A percentile compares a stretch with the other conserved stretches of the same genome.
Conservation (phyloP, 2,113 vertebrate genomes). For the Oncorhynchus keta region DNA sequence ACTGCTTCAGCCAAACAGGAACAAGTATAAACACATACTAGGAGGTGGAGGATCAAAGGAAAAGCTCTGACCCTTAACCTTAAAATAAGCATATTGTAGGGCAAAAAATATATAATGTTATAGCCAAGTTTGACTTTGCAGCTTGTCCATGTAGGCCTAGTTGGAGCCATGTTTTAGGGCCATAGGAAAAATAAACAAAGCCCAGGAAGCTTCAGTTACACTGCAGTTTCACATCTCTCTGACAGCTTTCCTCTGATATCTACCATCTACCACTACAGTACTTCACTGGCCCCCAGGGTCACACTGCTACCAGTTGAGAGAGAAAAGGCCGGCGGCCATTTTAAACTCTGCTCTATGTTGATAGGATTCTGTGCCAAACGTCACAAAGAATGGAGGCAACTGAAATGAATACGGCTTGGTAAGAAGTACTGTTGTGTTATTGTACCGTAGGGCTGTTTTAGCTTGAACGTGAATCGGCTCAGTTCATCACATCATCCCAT, state of each 20-base stretch:
- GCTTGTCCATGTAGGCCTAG: background rate
- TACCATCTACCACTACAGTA: background rate
- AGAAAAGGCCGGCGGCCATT: background rate
- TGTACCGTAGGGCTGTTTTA: too few species aligned
- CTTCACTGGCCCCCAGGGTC: background rate
- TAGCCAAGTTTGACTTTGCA: background rate
- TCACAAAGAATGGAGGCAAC: background rate
- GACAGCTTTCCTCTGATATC: background rate
- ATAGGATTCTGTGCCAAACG: constrained; percentile 2
- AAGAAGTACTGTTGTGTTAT: too few species aligned
- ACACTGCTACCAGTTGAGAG: background rate
- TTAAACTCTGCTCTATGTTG: constrained; percentile 1
- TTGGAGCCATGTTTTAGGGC: too few species aligned
- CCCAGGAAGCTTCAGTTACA: background rate
- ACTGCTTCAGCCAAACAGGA: background rate
- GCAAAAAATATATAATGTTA: too few species aligned
- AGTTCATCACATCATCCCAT: too few species aligned
- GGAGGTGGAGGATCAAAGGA: background rate
- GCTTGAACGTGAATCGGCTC: too few species aligned
- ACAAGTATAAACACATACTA: background rate
- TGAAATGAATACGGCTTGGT: background rate
- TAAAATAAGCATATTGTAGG: too few species aligned
- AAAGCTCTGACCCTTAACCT: too few species aligned
- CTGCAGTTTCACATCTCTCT: background rate
- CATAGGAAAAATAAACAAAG: background rate